Evolutionary conservation across 1,140 invertebrate species (phyloP).

Genomic region (Drosophila auraria): DNA sequence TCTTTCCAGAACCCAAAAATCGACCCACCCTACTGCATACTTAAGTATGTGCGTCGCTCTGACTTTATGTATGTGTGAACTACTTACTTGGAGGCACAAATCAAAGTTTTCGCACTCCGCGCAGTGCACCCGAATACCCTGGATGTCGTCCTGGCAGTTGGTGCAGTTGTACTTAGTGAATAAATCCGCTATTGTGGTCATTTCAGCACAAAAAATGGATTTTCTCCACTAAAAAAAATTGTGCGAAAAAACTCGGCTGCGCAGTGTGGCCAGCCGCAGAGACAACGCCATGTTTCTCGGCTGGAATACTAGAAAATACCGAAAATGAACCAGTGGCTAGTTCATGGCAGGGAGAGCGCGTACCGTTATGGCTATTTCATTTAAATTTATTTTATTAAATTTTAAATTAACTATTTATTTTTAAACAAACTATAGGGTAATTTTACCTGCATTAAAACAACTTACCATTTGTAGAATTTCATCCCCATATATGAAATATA

Average conservation of each 20-base stretch:
- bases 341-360: background rate
- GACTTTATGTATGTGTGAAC: slow-evolving; percentile 35
- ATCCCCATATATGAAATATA: background rate
- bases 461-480: background rate
- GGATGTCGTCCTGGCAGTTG: slow-evolving; percentile 96
- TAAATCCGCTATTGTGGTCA: slow-evolving; percentile 85
- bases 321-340: slow-evolving; percentile 4
- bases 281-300: slow-evolving; percentile 30
- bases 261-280: slow-evolving; percentile 37
- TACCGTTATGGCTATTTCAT: background rate
- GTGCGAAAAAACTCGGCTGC: slow-evolving; percentile 59
- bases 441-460: background rate
- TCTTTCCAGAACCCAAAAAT: slow-evolving; percentile 3
- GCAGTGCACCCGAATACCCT: slow-evolving; percentile 94
- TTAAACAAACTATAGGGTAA: too few species aligned
- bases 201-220: slow-evolving; percentile 47
- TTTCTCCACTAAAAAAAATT: slow-evolving; percentile 45
- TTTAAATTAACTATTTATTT: background rate
- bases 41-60: slow-evolving; percentile 10
- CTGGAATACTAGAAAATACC: background rate
- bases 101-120: slow-evolving; percentile 94
- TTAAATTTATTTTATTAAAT: background rate
- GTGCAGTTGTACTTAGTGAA: slow-evolving; percentile 94
- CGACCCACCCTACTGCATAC: slow-evolving; percentile 28
- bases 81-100: slow-evolving; percentile 95